phyloP scores from a whole-genome alignment of 2,113 vertebrate species.

The Ctenodactylus gundi region DNA sequence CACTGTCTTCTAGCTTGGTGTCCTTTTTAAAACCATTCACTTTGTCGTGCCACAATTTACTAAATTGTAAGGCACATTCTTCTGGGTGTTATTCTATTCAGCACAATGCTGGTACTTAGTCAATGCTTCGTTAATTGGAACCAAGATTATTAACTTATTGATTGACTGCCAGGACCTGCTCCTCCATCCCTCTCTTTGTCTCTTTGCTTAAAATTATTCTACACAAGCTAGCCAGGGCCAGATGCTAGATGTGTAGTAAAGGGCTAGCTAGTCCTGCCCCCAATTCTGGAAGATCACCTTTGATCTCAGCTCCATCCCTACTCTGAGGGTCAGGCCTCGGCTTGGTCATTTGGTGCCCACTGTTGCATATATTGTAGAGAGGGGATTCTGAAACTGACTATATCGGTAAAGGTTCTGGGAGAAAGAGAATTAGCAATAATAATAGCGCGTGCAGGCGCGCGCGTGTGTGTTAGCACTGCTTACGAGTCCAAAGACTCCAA shows the following conservation, averaged over 20 bases:
- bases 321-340: neutral
- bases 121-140: neutral
- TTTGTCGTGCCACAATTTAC: neutral
- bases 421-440: no score
- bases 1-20: neutral
- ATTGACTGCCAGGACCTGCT: neutral
- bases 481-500: no score
- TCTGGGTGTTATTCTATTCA: neutral
- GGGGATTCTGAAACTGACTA: neutral
- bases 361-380: neutral
- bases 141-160: neutral
- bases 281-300: neutral
- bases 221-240: neutral
- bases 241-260: neutral
- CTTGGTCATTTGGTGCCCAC: neutral
- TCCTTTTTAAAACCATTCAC: neutral
- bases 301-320: neutral
- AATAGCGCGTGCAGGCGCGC: no score
- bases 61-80: neutral
- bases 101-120: neutral
- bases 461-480: no score
- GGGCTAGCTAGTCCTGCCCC: neutral
- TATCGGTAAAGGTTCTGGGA: no score
- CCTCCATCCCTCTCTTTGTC: no score
- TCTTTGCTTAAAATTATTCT: neutral